phyloP scores from a whole-genome alignment of 2,113 vertebrate species.

The Quiscalus mexicanus region DNA sequence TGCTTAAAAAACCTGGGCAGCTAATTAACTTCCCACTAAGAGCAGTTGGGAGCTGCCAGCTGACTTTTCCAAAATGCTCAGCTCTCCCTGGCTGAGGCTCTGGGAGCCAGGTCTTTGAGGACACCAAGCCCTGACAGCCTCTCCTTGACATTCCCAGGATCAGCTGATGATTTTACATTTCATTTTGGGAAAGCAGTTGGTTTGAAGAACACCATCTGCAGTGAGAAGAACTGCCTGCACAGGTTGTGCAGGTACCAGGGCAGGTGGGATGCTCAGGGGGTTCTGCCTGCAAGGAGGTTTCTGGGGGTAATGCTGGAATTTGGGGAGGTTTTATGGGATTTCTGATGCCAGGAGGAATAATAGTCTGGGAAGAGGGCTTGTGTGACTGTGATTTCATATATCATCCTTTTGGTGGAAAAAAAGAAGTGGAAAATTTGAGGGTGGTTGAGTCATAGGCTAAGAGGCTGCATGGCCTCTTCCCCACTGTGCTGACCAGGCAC shows the following conservation, averaged over 20 bases:
- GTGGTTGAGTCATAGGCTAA: background rate
- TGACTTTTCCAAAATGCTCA: background rate
- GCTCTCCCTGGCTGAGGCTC: background rate
- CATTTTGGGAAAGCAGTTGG: background rate
- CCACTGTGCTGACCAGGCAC: background rate
- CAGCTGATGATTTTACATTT: background rate
- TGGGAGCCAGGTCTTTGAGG: background rate
- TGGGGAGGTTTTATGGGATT: background rate
- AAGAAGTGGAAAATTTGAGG: background rate
- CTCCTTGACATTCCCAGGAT: background rate
- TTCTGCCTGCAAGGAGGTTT: background rate
- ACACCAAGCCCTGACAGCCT: background rate
- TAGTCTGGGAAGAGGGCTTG: background rate
- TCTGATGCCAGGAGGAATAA: background rate
- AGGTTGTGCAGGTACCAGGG: background rate
- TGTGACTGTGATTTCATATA: background rate
- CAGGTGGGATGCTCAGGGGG: background rate
- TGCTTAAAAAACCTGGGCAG: background rate
- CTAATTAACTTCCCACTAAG: slow-evolving; percentile 21
- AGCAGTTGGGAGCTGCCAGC: background rate
- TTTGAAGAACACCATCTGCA: background rate
- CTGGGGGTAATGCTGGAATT: background rate
- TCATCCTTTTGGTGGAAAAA: background rate
- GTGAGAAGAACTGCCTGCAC: background rate
- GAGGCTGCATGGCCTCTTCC: background rate